Percentiles rank a stretch among this genome's conserved stretches.
These are phyloP conservation scores for Macrotrachela quadricornifera DNA, from an alignment of 1,140 invertebrate species.

Conservation along the genomic window DNA sequence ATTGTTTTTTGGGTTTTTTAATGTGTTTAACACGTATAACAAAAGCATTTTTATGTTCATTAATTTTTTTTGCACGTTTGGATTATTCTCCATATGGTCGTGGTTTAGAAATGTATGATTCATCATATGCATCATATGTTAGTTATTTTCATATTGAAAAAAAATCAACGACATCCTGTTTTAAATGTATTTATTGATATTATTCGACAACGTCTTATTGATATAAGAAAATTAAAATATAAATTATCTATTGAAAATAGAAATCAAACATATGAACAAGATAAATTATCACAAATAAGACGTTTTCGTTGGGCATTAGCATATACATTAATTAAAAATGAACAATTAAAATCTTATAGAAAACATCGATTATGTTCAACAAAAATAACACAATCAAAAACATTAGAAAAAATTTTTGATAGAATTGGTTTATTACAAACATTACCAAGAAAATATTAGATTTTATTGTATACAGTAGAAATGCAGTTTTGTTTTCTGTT, in stretches of 20 bases:
- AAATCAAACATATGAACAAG: no score
- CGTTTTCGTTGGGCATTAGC: not conserved
- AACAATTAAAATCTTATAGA: not conserved
- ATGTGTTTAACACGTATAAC: conserved; percentile 1
- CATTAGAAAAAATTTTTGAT: no score
- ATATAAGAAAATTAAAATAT: no score
- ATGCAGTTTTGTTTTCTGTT: no score
- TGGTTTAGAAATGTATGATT: conserved; percentile 1
- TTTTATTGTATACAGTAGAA: no score
- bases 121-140: not conserved
- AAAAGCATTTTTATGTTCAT: not conserved
- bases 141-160: not conserved
- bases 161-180: not conserved
- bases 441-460: no score
- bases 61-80: not conserved
- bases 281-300: no score
- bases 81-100: conserved; percentile 3
- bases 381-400: no score
- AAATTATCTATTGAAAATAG: no score
- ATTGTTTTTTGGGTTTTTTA: conserved; percentile 5
- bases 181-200: not conserved
- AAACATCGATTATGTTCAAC: not conserved
- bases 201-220: no score
- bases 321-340: not conserved
- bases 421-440: no score